Evolutionary conservation across 2,113 vertebrate species (phyloP).

Genomic region (Sterna hirundo): DNA sequence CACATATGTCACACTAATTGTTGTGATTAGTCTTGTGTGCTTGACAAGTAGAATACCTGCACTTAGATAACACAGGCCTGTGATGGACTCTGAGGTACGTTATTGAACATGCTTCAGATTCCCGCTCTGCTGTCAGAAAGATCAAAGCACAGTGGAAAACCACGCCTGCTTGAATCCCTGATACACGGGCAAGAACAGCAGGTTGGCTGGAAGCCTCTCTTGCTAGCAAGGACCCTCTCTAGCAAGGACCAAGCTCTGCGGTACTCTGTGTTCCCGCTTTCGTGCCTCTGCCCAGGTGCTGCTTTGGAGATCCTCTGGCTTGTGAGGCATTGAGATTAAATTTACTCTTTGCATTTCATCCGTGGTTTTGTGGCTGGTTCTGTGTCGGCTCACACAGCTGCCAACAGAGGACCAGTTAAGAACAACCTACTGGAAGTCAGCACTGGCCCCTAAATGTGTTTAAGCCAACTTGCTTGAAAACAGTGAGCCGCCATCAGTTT

Average conservation of each 20-base stretch:
- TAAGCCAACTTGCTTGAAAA: not conserved
- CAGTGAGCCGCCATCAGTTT: rapidly evolving
- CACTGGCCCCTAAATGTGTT: rapidly evolving
- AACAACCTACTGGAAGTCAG: not conserved
- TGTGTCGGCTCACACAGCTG: not conserved
- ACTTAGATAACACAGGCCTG: not conserved
- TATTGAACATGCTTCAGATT: not conserved
- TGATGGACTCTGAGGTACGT: not conserved
- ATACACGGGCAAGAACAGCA: not conserved
- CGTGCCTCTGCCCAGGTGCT: not conserved
- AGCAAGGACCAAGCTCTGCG: not conserved
- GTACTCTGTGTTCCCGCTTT: not conserved
- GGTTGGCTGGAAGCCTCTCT: not conserved
- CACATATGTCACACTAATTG: not conserved
- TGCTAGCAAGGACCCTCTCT: not conserved
- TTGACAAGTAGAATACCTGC: not conserved
- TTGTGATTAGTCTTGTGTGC: not conserved
- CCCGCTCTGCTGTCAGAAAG: not conserved
- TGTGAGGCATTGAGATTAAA: not conserved
- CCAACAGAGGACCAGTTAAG: rapidly evolving
- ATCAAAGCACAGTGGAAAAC: not conserved
- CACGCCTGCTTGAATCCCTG: not conserved
- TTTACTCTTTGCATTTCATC: not conserved
- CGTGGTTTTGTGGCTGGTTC: not conserved
- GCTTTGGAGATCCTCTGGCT: not conserved